Evolutionary conservation across 2,113 vertebrate genomes (phyloP).

Genomic region (Sceloporus tristichus): DNA sequence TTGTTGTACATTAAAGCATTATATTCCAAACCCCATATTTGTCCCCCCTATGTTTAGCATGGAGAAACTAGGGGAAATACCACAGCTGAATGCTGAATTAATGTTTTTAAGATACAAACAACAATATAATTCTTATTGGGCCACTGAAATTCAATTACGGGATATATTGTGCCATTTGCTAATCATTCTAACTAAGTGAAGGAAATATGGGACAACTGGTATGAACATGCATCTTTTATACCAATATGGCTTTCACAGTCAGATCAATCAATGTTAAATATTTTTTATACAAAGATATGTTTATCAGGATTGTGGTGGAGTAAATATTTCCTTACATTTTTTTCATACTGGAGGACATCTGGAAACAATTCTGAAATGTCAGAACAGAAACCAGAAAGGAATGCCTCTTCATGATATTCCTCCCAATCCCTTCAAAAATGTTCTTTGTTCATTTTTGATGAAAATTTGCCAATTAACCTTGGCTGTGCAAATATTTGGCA

Average conservation of each 20-base stretch:
- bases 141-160: constrained; percentile 27
- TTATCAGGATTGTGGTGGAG: neutral
- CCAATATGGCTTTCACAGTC: neutral
- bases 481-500: constrained; percentile 19
- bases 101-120: constrained; percentile 26
- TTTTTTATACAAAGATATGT: neutral
- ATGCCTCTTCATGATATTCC: too few relatives aligned
- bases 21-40: constrained; percentile 59
- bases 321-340: neutral
- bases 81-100: neutral
- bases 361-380: constrained; percentile 32
- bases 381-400: constrained; percentile 27
- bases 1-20: constrained; percentile 53
- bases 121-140: constrained; percentile 27
- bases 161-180: constrained; percentile 21
- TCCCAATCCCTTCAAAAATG: fast-evolving
- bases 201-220: neutral
- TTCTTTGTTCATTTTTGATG: neutral
- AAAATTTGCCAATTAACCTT: constrained; percentile 23
- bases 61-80: constrained; percentile 41
- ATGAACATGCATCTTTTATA: neutral
- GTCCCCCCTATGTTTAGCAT: constrained; percentile 54
- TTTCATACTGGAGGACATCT: neutral
- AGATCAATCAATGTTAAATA: neutral
- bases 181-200: neutral